A percentile compares a stretch with the other conserved stretches of the same genome.
Conservation (phyloP, 2,797 vertebrate genomes). For the Uromys caudimaculatus region DNA sequence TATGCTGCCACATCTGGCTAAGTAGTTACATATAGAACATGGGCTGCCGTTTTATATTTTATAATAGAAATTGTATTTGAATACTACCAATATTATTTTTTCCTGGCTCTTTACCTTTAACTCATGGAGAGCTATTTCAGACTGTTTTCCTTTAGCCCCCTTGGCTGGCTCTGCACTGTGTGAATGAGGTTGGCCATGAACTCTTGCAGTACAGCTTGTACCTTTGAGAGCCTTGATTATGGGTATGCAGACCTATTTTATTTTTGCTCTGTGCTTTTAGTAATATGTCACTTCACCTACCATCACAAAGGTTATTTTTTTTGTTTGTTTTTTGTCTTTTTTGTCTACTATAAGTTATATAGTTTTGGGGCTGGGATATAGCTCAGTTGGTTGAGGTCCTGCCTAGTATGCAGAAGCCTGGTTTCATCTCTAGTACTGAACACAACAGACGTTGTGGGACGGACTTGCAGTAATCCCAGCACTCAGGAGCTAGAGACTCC, state of each 20-base stretch:
- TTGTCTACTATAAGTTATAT: neutral
- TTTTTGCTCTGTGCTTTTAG: neutral
- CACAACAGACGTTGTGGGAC: neutral
- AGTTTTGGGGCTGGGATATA: neutral
- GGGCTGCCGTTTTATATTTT: neutral
- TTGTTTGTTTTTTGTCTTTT: neutral
- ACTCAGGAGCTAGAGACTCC: neutral
- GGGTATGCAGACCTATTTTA: neutral
- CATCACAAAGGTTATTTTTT: neutral
- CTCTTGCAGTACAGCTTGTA: neutral
- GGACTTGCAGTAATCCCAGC: neutral
- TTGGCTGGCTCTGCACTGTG: neutral
- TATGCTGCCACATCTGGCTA: neutral
- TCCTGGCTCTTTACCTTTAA: neutral
- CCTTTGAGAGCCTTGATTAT: neutral
- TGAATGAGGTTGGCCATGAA: neutral
- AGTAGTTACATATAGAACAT: neutral
- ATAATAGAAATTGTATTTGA: neutral
- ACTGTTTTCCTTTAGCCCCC: neutral
- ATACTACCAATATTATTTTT: neutral
- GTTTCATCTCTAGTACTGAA: neutral
- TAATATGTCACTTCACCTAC: neutral
- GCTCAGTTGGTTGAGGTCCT: neutral
- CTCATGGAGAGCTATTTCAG: neutral
- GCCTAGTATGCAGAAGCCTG: neutral